Evolutionary conservation across 23 tunicate species (phyloP).

Genomic region (Ascidia mentula): DNA sequence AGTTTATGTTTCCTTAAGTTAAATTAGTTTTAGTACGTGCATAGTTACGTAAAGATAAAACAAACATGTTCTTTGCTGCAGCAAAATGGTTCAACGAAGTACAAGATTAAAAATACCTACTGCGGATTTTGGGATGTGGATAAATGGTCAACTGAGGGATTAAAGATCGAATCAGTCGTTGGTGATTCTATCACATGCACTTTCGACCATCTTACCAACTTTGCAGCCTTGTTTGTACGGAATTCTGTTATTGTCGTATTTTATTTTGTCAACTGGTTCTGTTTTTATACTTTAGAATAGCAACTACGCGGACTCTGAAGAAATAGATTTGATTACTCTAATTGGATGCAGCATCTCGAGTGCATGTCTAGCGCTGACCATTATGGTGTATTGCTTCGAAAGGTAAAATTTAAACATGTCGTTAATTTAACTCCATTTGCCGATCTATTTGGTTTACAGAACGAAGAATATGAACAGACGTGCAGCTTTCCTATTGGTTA

Average conservation of each 20-base stretch:
- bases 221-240: slow-evolving; percentile 33
- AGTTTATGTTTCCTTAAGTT: no score
- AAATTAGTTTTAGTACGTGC: no score
- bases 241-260: neutral
- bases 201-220: slow-evolving; percentile 25
- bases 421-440: no score
- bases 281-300: neutral
- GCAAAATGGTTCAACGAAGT: no score
- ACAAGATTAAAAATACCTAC: neutral
- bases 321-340: neutral
- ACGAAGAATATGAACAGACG: no score
- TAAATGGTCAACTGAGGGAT: slow-evolving; percentile 20
- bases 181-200: neutral
- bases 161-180: neutral
- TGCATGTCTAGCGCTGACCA: neutral
- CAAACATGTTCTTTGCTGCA: no score
- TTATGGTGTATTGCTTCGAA: neutral
- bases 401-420: neutral
- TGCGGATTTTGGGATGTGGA: slow-evolving; percentile 24
- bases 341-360: slow-evolving; percentile 20
- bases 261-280: no score
- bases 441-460: no score
- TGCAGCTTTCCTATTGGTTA: slow-evolving; percentile 14
- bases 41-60: no score
- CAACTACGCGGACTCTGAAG: neutral